Conservation (phyloP, 1,140 invertebrate species). For the Probaryconus sp. region DNA sequence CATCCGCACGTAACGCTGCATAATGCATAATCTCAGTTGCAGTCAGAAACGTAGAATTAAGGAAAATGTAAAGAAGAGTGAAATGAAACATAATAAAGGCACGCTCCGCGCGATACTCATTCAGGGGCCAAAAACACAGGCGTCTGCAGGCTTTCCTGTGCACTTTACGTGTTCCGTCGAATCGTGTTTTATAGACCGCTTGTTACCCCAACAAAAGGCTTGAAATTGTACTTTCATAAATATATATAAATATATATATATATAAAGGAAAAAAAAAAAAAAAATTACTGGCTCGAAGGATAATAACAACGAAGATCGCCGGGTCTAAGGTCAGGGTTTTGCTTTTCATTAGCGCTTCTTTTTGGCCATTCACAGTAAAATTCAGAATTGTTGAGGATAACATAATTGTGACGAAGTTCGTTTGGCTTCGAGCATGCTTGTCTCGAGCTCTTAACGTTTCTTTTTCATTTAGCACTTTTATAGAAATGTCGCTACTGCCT, state of each 20-base stretch:
- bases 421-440: not conserved
- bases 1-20: conserved; percentile 48
- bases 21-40: conserved; percentile 44
- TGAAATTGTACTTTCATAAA: conserved; percentile 55
- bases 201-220: conserved; percentile 19
- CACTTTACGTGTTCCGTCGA: not conserved
- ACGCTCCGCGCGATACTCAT: conserved; percentile 10
- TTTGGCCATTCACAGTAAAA: conserved; percentile 11
- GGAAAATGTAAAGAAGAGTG: not conserved
- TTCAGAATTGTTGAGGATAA: too few relatives aligned
- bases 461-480: conserved; percentile 21
- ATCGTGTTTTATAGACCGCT: conserved; percentile 1
- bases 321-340: conserved; percentile 48
- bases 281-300: conserved; percentile 23
- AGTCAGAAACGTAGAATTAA: not conserved
- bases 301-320: conserved; percentile 39
- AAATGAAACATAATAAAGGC: conserved; percentile 37
- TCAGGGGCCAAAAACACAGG: too few relatives aligned
- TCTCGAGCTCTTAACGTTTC: not conserved
- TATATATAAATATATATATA: too few relatives aligned
- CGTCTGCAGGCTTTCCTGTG: too few relatives aligned
- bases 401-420: too few relatives aligned
- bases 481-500: conserved; percentile 1
- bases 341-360: conserved; percentile 36
- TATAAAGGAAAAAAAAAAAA: conserved; percentile 54